phyloP scores from a whole-genome alignment of 2,797 vertebrate genomes.

The Prunella strophiata region DNA sequence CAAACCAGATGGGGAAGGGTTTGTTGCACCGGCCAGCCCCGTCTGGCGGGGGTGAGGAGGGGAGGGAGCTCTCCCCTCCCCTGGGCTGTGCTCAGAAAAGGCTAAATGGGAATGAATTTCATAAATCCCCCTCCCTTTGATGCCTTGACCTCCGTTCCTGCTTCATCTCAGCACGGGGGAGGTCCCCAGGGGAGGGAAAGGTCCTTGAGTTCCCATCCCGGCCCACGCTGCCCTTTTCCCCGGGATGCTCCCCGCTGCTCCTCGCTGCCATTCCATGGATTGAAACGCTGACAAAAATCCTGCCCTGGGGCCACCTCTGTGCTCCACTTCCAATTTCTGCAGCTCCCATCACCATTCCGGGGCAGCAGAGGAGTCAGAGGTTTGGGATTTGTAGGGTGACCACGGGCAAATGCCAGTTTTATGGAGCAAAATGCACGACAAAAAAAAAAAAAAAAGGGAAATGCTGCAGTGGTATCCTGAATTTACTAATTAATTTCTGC shows the following conservation, averaged over 20 bases:
- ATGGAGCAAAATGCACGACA: not conserved
- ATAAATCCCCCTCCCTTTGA: not conserved
- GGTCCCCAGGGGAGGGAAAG: not conserved
- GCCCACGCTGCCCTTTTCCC: not conserved
- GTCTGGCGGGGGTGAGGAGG: rapidly evolving
- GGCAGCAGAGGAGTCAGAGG: rapidly evolving
- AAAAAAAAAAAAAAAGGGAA: not conserved
- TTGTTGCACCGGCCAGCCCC: not conserved
- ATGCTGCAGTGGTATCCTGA: not conserved
- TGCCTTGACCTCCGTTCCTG: not conserved
- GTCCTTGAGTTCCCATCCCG: not conserved
- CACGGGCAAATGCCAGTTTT: rapidly evolving
- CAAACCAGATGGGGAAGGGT: not conserved
- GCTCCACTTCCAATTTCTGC: not conserved
- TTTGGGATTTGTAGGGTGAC: not conserved
- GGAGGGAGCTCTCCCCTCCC: not conserved
- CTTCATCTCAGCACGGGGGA: not conserved
- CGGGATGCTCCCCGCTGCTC: not conserved
- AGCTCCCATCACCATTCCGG: rapidly evolving
- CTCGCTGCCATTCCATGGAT: rapidly evolving
- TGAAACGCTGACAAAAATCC: rapidly evolving
- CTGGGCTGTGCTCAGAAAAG: not conserved
- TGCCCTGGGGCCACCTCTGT: rapidly evolving
- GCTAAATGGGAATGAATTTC: not conserved
- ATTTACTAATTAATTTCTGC: not conserved